Base-by-base conservation (phyloP, 2,113 vertebrate species). In the Boulengerochromis microlepis region DNA sequence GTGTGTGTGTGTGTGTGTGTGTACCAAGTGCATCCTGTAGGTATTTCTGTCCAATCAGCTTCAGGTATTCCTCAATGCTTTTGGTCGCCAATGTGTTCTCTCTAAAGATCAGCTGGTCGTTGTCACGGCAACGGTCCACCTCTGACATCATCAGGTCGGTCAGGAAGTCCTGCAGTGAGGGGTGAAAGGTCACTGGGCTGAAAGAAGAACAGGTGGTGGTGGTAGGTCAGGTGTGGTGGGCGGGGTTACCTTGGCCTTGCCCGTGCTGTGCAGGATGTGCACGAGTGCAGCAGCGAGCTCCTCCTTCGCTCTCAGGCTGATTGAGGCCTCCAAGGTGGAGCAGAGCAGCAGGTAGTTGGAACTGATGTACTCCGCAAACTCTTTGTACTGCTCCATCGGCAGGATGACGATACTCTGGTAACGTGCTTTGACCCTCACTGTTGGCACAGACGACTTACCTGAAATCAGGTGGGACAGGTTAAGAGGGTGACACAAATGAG, bases 131-230 rank as follows among this genome's bases (percentile, higher is more conserved):
- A 91, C 99, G 98, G 95, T 99, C 99, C 53, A 99, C 98, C 95
- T 99, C 99, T 5, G 98, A 98, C 99, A 99, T 99, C 98, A 99
- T 99, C 92, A 99, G 96, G 93, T 99, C 99, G 0, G 98, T 99
- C 92, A 99, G 96, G 95, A 99, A 99, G 94, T 99, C 99, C 99
- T 99, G 94, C 3, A 69, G n/a, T 69, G 10, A 86, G 2, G 29
- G 7, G 47, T 78, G 69, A 85, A 29, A 85, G 24, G 71, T 66
- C 42, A 84, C 7, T n/a, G 57, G 40, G 22, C 22, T 74, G 69
- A 18, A 26, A 12, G 3, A 35, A 31, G 66, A 3, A 16, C 26
- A 10, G 11, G 22, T 13, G 26, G n/a, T 16, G 38, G 8, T 26
- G 13, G 18, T 18, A 26, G 24, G 38, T 38, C 18, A 38, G n/a